phyloP scores from a whole-genome alignment of 2,888 invertebrate genomes.

The Lasioglossum figueresi region DNA sequence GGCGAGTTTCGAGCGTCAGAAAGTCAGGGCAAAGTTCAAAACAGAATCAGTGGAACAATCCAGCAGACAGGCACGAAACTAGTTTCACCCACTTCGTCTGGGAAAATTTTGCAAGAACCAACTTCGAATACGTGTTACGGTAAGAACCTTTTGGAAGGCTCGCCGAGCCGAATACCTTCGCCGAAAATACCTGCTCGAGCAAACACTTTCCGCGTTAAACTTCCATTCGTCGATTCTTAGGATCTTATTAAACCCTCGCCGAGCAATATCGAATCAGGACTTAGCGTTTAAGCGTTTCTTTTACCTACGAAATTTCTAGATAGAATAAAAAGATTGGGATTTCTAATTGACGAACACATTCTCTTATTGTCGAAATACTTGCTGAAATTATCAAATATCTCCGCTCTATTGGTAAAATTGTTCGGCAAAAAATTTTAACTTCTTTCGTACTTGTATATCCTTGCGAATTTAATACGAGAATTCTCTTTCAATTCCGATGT shows the following conservation, averaged over 20 bases:
- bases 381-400: neutral
- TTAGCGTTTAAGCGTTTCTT: neutral
- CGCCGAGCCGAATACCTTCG: neutral
- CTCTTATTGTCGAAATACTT: neutral
- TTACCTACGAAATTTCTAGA: neutral
- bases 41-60: slow-evolving; percentile 36
- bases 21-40: slow-evolving; percentile 36
- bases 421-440: too few relatives aligned
- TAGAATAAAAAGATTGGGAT: neutral
- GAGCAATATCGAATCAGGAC: neutral
- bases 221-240: slow-evolving; percentile 4
- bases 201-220: neutral
- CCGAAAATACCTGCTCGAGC: neutral
- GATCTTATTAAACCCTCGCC: neutral
- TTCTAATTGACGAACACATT: neutral
- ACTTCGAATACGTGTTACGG: slow-evolving; percentile 12
- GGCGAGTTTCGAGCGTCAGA: slow-evolving; percentile 17
- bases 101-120: slow-evolving; percentile 28
- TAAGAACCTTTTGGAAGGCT: slow-evolving; percentile 13
- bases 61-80: slow-evolving; percentile 29
- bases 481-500: too few relatives aligned
- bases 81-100: slow-evolving; percentile 27
- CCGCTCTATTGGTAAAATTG: too few relatives aligned
- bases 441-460: neutral
- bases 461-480: neutral